Conservation (phyloP, 2,797 vertebrate species). For the Staurois parvus region DNA sequence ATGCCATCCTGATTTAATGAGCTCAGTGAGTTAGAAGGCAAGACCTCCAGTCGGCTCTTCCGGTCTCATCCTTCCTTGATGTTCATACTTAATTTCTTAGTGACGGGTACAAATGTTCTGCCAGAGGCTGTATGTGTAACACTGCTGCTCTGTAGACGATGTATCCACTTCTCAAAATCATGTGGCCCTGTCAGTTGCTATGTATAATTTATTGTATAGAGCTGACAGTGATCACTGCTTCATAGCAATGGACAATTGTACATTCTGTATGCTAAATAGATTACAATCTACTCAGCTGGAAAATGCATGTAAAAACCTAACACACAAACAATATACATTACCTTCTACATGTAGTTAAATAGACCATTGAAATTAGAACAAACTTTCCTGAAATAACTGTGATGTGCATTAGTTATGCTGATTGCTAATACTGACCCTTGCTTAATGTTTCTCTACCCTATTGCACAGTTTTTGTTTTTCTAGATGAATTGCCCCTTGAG, state of each 20-base stretch:
- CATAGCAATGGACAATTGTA: background rate
- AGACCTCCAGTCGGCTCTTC: slow-evolving; percentile 30
- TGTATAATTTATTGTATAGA: slow-evolving; percentile 60
- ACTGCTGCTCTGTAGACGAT: slow-evolving; percentile 60
- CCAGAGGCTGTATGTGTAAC: slow-evolving; percentile 61
- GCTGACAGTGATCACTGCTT: slow-evolving; percentile 25
- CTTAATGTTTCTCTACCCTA: too few species aligned
- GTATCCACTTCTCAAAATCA: slow-evolving; percentile 51
- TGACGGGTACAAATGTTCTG: slow-evolving; percentile 62
- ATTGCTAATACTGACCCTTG: background rate
- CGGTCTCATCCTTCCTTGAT: slow-evolving; percentile 58
- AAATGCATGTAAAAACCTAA: background rate
- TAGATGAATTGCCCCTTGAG: background rate
- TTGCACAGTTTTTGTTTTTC: background rate
- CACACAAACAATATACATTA: background rate
- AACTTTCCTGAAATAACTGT: background rate
- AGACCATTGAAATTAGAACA: background rate
- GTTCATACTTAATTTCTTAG: slow-evolving; percentile 56
- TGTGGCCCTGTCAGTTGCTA: slow-evolving; percentile 49
- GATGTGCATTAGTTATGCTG: background rate
- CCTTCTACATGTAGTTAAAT: background rate
- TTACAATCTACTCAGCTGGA: slow-evolving; percentile 22
- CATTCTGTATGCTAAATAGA: slow-evolving; percentile 21
- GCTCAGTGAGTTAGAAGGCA: slow-evolving; percentile 26
- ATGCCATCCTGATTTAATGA: slow-evolving; percentile 38